Base-by-base conservation (phyloP, 2,888 invertebrate genomes). In the Drosophila anceps region DNA sequence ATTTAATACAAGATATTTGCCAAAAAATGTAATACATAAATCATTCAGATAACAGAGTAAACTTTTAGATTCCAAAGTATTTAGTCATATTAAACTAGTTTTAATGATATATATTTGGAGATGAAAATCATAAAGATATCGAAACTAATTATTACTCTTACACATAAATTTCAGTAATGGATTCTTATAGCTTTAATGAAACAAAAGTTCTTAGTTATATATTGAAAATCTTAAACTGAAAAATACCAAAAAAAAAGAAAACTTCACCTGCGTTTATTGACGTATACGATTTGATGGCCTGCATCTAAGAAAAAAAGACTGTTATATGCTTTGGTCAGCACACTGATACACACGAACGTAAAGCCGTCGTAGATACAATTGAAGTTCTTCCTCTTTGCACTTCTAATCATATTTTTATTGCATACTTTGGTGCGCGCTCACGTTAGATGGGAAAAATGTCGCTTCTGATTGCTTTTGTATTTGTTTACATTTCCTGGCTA, bases 341-440 rank as follows among this genome's bases (percentile, higher is more conserved):
- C 48, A 18, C 31, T 31, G 13, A 13, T 15, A 27, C 15, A 37
- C 4, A 10, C 37, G 24, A 27, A 48, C 9, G 18, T 15, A 15
- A 54, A 18, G 46, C 27, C 31, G 15, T 48, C 33, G n/a, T 13
- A n/a, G n/a, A 62, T 54, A 61, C 48, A 67, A 69, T 55, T 69
- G 69, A 55, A 57, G 44, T 54, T 13, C 65, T 69, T 62, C 20
- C 65, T 69, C 70, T 79, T 65, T 66, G 60, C 70, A 68, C 71
- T 85, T 75, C 78, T 81, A 84, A 79, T 73, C 84, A 89, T 80
- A 77, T 89, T 79, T 83, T 89, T 85, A 90, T 86, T 72, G 90
- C 85, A 89, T 85, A 85, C 88, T 86, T 88, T 79, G 66, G 69
- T 59, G 84, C 76, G 79, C 71, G 55, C 63, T 63, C 89, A 80